These are phyloP conservation scores for Cirrhinus molitorella DNA, from an alignment of 2,797 vertebrate species.

Conservation along the genomic window DNA sequence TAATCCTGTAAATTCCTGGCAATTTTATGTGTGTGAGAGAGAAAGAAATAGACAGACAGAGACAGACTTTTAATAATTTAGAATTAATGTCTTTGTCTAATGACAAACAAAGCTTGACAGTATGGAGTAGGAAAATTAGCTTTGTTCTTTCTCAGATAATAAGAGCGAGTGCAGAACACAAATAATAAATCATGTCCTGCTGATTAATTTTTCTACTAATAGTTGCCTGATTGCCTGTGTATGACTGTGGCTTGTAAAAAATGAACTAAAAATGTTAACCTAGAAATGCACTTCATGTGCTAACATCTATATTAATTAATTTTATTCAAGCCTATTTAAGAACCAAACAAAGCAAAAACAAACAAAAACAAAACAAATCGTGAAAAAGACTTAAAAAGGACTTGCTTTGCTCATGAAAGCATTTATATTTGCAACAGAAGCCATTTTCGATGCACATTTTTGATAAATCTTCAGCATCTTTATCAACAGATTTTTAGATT, in stretches of 20 bases:
- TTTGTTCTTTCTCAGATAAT: constrained; percentile 13
- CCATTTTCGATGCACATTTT: not conserved
- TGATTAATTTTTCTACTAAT: constrained; percentile 3
- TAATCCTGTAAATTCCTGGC: too few relatives aligned
- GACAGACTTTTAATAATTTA: not conserved
- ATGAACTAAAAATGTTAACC: not conserved
- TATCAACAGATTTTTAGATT: not conserved
- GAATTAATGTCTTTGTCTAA: constrained; percentile 3
- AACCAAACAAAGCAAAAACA: not conserved
- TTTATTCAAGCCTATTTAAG: not conserved
- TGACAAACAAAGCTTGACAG: constrained; percentile 21
- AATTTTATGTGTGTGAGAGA: not conserved
- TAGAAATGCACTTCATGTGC: not conserved
- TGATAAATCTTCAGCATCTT: not conserved
- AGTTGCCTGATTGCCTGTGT: not conserved
- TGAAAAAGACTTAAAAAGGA: not conserved
- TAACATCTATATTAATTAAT: not conserved
- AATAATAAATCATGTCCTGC: constrained; percentile 11
- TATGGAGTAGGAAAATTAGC: constrained; percentile 16
- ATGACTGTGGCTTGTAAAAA: not conserved
- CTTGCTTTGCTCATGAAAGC: not conserved
- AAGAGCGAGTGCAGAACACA: not conserved
- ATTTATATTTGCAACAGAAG: not conserved
- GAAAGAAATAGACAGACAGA: not conserved
- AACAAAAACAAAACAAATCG: not conserved